Percentiles rank a stretch among this genome's conserved stretches.
Conservation (phyloP, 2,113 vertebrate genomes). For the Ptilonorhynchus violaceus region DNA sequence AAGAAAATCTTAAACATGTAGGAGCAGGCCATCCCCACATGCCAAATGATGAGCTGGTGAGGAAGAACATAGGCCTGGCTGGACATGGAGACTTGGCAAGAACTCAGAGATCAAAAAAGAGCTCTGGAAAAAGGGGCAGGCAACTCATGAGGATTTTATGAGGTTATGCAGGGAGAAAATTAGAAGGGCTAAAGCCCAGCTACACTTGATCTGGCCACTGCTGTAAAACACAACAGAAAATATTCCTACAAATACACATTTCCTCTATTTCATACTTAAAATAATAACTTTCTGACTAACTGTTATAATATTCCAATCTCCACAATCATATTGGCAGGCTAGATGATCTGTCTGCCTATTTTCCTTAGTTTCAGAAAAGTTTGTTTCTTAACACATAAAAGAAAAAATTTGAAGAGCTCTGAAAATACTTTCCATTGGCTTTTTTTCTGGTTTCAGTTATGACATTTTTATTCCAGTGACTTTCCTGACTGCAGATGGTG, state of each 20-base stretch:
- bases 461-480: background rate
- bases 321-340: background rate
- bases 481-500: background rate
- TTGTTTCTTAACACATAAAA: background rate
- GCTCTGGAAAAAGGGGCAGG: background rate
- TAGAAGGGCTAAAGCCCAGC: background rate
- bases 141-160: background rate
- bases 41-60: background rate
- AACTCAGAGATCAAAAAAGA: background rate
- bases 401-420: background rate
- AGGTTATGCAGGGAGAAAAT: background rate
- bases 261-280: background rate
- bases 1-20: background rate
- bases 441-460: background rate
- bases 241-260: background rate
- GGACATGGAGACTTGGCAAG: background rate
- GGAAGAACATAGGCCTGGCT: background rate
- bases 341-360: background rate
- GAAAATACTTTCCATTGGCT: background rate
- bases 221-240: background rate
- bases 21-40: background rate
- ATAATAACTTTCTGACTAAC: background rate
- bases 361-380: background rate
- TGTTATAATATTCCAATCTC: background rate
- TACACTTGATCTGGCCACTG: background rate